phyloP scores from a whole-genome alignment of 2,113 vertebrate species.

The Leucopternis melanops region DNA sequence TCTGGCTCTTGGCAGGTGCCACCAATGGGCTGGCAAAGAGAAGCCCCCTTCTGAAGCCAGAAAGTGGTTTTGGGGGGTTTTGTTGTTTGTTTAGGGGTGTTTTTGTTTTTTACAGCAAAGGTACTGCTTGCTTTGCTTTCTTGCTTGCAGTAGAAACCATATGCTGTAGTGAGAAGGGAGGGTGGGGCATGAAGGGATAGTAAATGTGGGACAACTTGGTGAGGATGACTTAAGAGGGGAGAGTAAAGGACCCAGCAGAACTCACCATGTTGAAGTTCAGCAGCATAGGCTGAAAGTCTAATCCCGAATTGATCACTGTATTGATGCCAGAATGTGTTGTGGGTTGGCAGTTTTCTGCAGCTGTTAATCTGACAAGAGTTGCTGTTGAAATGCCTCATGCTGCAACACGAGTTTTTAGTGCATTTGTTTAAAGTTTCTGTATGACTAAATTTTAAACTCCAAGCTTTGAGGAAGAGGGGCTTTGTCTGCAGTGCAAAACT shows the following conservation, averaged over 20 bases:
- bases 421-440: neutral
- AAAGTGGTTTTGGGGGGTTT: neutral
- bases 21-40: neutral
- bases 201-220: neutral
- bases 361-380: neutral
- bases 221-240: neutral
- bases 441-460: neutral
- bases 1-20: neutral
- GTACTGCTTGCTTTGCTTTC: neutral
- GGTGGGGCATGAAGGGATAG: neutral
- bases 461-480: neutral
- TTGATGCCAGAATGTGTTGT: neutral
- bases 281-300: neutral
- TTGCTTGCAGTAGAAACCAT: accelerated
- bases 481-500: neutral
- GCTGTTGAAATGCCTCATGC: neutral
- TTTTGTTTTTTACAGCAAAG: neutral
- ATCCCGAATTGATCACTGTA: accelerated
- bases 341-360: neutral
- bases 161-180: neutral
- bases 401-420: neutral
- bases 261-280: neutral
- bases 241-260: neutral
- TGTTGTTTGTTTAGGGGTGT: neutral
- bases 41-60: neutral